Evolutionary conservation across 2,113 vertebrate species (phyloP), one percentile per base, ranked within the genome.

Genomic region (Atlantisia rogersi): DNA sequence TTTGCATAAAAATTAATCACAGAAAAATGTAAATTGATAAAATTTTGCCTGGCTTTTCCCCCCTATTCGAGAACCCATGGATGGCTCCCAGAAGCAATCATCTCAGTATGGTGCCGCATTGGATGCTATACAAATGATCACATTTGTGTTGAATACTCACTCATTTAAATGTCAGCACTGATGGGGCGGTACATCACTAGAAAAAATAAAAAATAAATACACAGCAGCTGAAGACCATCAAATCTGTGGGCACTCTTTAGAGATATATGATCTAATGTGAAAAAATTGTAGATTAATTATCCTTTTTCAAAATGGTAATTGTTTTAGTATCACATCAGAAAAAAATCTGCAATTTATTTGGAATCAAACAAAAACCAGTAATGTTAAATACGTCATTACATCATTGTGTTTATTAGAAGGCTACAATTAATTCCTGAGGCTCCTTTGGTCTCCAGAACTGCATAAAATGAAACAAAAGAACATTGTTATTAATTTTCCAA

Each of bases 91-190:
- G 97, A 99, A 98, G 98, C 98, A 99, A 99, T 99, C 99, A 99
- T 99, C 99, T 97, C 99, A 96, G 98, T 98, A 98, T 99, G 99
- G 98, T 98, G 99, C 97, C 98, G 65, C 91, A 87, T 90, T 98
- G 98, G 99, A 99, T 99, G 98, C 98, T 98, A 97, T 98, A 99
- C 98, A 99, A 99, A 98, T 98, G 98, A 99, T 99, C 98, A 98
- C 98, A 98, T 98, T 98, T 99, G 98, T 98, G 98, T 98, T 97
- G 98, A 99, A 98, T 98, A 99, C 99, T 99, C 98, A 98, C 98
- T 99, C 99, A 99, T 99, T 99, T 99, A 99, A 99, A 99, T 99
- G 99, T 99, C 99, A 99, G 98, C 97, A 92, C 97, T 99, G 99
- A 99, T 98, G 98, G 98, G 98, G 98, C 8, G 68, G 98, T 98